Base-by-base conservation (phyloP, 2,888 invertebrate genomes). In the Hyles lineata region DNA sequence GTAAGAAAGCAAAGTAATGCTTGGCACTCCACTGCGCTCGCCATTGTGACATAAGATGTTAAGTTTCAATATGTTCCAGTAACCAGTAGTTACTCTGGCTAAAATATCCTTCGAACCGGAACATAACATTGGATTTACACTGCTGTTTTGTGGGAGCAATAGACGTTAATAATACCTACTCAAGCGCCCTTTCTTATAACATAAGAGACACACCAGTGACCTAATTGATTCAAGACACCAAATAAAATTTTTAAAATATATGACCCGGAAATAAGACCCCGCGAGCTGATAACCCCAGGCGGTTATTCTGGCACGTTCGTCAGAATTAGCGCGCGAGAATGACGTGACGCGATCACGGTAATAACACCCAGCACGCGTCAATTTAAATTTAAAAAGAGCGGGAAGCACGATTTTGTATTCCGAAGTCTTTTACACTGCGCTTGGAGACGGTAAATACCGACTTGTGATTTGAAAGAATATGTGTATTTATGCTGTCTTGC, bases 321-420 rank as follows among this genome's bases (percentile, higher is more conserved):
- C 70, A 73, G 55, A 52, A 50, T 70, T 61, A 72, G 19, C 72
- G 61, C 19, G n/a, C 61, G 55, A 21, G 63, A 55, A 35, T 43
- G 72, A 62, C 70, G 73, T 61, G 61, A 25, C 71, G 50, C 73
- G 70, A 62, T 29, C 73, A 19, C 63, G 15, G 70, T 70, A 70
- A 73, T 73, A 73, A 73, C 62, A 70, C 62, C 29, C 70, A 62
- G 32, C 71, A 50, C 21, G 63, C 63, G 72, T 72, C 72, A 63
- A 72, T 72, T 72, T 72, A 67, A 72, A 72, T 63, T 72, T 67
- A 58, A 67, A 67, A 67, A 23, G 55, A 55, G 19, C 19, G n/a
- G 8, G 58, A 32, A 35, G 58, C 50, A 55, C 58, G 62, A 63
- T 72, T 63, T 67, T 67, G 63, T 67, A 23, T 21, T 43, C 43